Evolutionary conservation across 2,113 vertebrate genomes (phyloP).

Genomic region (Struthidea cinerea): DNA sequence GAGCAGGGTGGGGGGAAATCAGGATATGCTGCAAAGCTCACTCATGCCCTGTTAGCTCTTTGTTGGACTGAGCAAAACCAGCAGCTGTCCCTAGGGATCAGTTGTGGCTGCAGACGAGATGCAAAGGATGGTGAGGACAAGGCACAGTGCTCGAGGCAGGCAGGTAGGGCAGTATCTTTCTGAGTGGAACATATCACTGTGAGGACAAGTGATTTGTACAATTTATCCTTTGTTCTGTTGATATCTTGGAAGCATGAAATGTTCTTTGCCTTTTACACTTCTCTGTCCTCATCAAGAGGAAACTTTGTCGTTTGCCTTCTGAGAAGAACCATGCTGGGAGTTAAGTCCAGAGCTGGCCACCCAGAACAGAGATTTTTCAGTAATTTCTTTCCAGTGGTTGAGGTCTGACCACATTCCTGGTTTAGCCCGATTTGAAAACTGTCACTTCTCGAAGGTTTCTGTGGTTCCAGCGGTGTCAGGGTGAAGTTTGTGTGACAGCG

Average conservation of each 20-base stretch:
- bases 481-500: not conserved
- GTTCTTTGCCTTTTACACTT: not conserved
- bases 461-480: not conserved
- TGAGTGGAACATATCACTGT: not conserved
- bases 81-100: not conserved
- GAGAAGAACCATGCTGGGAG: not conserved
- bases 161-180: not conserved
- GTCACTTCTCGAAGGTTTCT: not conserved
- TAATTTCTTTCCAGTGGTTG: not conserved
- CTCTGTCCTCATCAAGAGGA: not conserved
- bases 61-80: not conserved
- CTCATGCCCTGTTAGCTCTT: accelerated
- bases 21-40: not conserved
- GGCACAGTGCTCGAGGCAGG: not conserved
- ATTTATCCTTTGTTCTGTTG: not conserved
- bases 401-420: not conserved
- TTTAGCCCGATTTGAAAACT: not conserved
- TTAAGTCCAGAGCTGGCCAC: not conserved
- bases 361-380: not conserved
- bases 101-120: not conserved
- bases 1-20: not conserved
- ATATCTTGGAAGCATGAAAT: not conserved
- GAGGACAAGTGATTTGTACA: not conserved
- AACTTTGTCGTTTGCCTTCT: not conserved
- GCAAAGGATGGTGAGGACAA: not conserved